Evolutionary conservation across 2,113 vertebrate genomes (phyloP), one percentile per base, ranked within the genome.

Genomic region (Hippocampus barbouri): DNA sequence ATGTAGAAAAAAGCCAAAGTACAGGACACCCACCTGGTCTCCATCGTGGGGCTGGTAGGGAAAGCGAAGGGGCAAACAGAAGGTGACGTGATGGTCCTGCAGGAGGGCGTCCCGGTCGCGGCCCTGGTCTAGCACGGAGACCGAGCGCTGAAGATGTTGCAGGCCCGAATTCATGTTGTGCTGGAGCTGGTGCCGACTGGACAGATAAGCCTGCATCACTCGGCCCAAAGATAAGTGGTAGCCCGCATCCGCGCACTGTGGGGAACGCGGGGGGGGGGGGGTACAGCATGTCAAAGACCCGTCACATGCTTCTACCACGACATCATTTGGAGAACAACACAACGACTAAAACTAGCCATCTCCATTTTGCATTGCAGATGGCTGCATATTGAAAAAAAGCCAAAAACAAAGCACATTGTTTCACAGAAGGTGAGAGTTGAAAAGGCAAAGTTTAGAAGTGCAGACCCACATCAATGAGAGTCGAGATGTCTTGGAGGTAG

Each of bases 1-100:
- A 6, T 15, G 21, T 23, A 56, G 20, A 38, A 34, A 66, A 27
- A 56, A 63, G 51, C 69, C 56, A 66, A n/a, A 51, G 47, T 5
- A 71, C 70, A 68, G 56, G 57, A 63, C 2, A 47, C 77, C 10
- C 51, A 96, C 95, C 94, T 94, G 91, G 83, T 96, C 95, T 1
- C 92, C 94, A 2, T 95, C 94, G 0, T 97, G 94, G 2, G 95
- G 94, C 67, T 94, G 94, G 83, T 94, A 95, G 70, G 92, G 90
- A 70, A 97, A 96, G 66, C 85, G 90, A 1, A 85, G 78, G 0
- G 95, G 94, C 74, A 92, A 91, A 49, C 93, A 95, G 87, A 96
- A 97, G 69, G 92, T 90, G 0, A 74, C 76, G 7, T 87, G 83
- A 15, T 95, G 91, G 56, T 93, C 89, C 84, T 94, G 89, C 66